Conservation (phyloP, 2,888 invertebrate genomes). For the Tetragonula carbonaria region DNA sequence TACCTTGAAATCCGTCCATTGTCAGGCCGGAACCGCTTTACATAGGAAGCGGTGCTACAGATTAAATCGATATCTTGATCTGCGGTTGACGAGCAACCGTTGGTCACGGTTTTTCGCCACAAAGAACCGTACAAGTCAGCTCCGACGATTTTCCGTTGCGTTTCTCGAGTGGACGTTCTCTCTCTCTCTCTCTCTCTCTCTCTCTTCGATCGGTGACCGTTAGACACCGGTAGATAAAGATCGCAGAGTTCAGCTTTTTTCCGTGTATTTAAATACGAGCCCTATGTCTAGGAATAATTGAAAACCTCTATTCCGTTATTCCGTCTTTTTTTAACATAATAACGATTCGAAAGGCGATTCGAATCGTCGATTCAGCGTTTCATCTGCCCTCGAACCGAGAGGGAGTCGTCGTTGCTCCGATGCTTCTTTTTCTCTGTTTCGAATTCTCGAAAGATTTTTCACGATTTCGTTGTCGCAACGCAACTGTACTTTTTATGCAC, state of each 20-base stretch:
- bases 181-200: too few species aligned
- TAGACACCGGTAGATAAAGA: conserved; percentile 53
- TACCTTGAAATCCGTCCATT: conserved; percentile 68
- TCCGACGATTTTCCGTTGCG: conserved; percentile 45
- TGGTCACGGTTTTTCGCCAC: conserved; percentile 54
- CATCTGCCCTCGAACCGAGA: conserved; percentile 33
- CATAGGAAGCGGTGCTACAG: conserved; percentile 55
- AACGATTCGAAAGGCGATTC: conserved; percentile 10
- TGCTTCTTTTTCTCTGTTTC: neutral
- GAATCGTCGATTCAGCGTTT: conserved; percentile 14
- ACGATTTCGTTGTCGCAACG: conserved; percentile 13
- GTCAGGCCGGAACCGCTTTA: conserved; percentile 47
- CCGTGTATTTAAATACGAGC: conserved; percentile 57
- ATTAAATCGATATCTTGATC: conserved; percentile 74
- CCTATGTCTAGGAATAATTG: conserved; percentile 43
- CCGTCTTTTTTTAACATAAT: conserved; percentile 5
- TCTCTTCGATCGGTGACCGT: conserved; percentile 50
- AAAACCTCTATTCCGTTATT: conserved; percentile 20
- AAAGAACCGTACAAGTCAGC: conserved; percentile 20
- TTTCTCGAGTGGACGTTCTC: conserved; percentile 48
- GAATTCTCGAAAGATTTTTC: too few species aligned
- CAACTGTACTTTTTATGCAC: conserved; percentile 12
- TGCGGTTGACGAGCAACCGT: conserved; percentile 60
- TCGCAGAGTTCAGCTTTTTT: conserved; percentile 43
- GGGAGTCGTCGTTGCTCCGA: conserved; percentile 30